These are phyloP conservation scores for Hirtodrosophila alboralis DNA, from an alignment of 2,888 invertebrate genomes.

Conservation along the genomic window DNA sequence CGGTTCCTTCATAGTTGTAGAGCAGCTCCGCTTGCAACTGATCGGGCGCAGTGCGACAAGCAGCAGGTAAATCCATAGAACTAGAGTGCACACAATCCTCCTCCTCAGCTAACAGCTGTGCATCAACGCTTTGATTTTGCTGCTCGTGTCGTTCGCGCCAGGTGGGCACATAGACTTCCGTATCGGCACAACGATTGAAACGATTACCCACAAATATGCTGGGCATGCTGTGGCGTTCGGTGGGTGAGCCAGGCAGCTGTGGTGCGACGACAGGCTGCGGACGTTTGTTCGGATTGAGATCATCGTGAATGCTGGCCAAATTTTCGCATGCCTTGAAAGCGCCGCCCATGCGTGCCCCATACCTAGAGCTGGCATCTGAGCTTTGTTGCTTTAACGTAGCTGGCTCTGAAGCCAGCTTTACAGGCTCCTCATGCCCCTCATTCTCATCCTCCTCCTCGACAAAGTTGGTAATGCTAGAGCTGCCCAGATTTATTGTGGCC, in stretches of 20 bases:
- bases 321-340: constrained; percentile 88
- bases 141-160: constrained; percentile 83
- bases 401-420: constrained; percentile 9
- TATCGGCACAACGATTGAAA: constrained; percentile 85
- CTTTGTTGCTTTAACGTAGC: constrained; percentile 84
- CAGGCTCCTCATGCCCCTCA: constrained; percentile 1
- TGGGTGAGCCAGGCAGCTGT: constrained; percentile 48
- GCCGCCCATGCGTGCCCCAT: constrained; percentile 85
- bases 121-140: constrained; percentile 78
- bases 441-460: constrained; percentile 48
- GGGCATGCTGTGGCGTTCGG: constrained; percentile 87
- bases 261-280: constrained; percentile 13
- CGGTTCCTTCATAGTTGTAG: constrained; percentile 84
- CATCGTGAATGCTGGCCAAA: constrained; percentile 84
- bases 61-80: constrained; percentile 85
- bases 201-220: constrained; percentile 87
- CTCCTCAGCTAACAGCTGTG: constrained; percentile 28
- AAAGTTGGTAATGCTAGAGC: constrained; percentile 58
- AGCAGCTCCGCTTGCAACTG: constrained; percentile 85
- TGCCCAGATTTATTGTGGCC: constrained; percentile 84
- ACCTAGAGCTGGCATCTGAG: constrained; percentile 86
- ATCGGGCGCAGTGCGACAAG: constrained; percentile 85
- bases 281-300: constrained; percentile 83
- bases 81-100: constrained; percentile 85
- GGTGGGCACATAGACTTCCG: constrained; percentile 86